Base-by-base conservation (phyloP, 2,888 invertebrate species). In the Lasioglossum calceatum region DNA sequence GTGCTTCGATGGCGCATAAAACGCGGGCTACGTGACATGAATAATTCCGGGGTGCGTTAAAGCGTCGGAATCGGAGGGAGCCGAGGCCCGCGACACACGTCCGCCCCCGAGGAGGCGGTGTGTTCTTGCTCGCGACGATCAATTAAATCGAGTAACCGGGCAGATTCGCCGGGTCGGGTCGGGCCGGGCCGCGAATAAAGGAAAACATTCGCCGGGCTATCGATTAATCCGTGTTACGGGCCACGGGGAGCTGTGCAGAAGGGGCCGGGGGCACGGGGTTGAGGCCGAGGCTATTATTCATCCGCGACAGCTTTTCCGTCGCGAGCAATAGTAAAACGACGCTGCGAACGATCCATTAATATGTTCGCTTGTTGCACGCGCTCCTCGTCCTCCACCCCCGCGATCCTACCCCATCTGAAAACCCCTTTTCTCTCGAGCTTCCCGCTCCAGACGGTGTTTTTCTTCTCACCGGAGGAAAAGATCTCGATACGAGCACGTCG, bases 21-120 rank as follows among this genome's bases (percentile, higher is more conserved):
- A 93, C 92, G 91, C 91, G 89, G 89, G 91, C 91, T 92, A 94
- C 94, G 94, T 94, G 94, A 94, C 93, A 93, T 94, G 94, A 94
- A 94, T 94, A 93, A 94, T 94, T 94, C 93, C 83, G 78, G 32
- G 32, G 50, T 81, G 88, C 85, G 91, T 91, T 92, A 91, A 88
- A 91, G 88, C 86, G 86, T 77, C 81, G 67, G 58, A 87, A 84
- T 82, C 73, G 82, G 58, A 71, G 81, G 70, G 70, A 42, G 23
- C 61, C 79, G 36, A 36, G 70, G 72, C 64, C 61, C 79, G 71
- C 81, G 75, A 85, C 84, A 73, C 81, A 79, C 84, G 88, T 61
- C 54, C 78, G 71, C 85, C 76, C 74, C 72, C 67, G 1, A 64
- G 81, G 79, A 72, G 79, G 61, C 67, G 80, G 50, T 71, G 71